Evolutionary conservation across 2,113 vertebrate genomes (phyloP).

Genomic region (Phaethornis superciliosus): DNA sequence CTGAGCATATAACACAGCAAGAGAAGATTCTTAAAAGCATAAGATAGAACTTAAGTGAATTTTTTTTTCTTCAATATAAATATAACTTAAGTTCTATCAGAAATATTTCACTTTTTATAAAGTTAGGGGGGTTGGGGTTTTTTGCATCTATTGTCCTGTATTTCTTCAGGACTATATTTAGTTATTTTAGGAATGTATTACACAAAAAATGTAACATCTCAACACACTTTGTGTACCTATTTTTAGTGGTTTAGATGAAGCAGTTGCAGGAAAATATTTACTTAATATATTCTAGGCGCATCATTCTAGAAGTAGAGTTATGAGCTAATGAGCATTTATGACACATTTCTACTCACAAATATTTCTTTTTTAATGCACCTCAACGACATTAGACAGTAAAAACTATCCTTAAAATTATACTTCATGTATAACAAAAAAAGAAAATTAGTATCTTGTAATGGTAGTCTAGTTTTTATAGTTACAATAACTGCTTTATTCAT

Average conservation of each 20-base stretch:
- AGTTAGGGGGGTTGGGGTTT: not conserved
- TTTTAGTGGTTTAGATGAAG: not conserved
- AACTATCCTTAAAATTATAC: not conserved
- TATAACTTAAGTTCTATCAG: not conserved
- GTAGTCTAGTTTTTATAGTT: not conserved
- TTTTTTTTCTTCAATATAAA: not conserved
- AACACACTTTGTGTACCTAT: not conserved
- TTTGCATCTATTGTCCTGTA: not conserved
- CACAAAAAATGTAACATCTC: rapidly evolving
- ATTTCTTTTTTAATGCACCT: not conserved
- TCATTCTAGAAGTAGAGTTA: not conserved
- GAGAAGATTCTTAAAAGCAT: not conserved
- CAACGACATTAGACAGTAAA: slow-evolving; percentile 5
- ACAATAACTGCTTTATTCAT: slow-evolving; percentile 10
- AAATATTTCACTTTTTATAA: not conserved
- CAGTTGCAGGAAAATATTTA: not conserved
- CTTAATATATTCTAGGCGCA: not conserved
- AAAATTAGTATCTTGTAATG: not conserved
- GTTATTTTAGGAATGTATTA: not conserved
- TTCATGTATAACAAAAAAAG: not conserved
- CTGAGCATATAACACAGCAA: not conserved
- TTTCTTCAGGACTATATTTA: not conserved
- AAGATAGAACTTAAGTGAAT: not conserved
- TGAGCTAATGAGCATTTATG: not conserved
- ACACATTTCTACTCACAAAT: not conserved